These are phyloP conservation scores for Clinocottus analis DNA, from an alignment of 2,113 vertebrate species.

Conservation along the genomic window DNA sequence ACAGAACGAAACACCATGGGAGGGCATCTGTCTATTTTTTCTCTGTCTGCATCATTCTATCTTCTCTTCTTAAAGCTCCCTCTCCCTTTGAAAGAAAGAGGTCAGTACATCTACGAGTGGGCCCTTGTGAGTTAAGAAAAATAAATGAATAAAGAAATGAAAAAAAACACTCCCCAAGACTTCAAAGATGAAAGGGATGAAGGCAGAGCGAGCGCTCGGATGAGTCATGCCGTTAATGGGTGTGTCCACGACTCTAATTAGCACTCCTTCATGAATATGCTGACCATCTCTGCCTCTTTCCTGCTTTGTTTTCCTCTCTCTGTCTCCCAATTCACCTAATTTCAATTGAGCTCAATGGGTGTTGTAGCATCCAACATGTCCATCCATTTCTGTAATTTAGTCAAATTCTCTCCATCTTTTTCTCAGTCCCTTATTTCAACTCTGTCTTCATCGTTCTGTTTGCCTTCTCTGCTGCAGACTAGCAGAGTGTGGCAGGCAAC, in stretches of 20 bases:
- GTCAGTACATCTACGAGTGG: slow-evolving; percentile 63
- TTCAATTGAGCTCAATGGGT: neutral
- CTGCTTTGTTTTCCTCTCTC: neutral
- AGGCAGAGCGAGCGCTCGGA: slow-evolving; percentile 32
- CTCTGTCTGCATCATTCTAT: slow-evolving; percentile 23
- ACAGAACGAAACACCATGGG: slow-evolving; percentile 52
- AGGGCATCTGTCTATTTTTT: slow-evolving; percentile 33
- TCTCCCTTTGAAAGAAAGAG: slow-evolving; percentile 76
- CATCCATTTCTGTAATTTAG: slow-evolving; percentile 1
- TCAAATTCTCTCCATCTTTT: neutral
- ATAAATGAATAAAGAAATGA: slow-evolving; percentile 67
- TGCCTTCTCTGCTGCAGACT: slow-evolving; percentile 20
- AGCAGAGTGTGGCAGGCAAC: slow-evolving; percentile 43
- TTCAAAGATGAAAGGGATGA: slow-evolving; percentile 66
- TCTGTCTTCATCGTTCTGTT: neutral
- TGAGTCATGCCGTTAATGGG: slow-evolving; percentile 64
- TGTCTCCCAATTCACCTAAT: slow-evolving; percentile 9
- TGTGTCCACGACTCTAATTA: slow-evolving; percentile 72
- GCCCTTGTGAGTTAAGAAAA: slow-evolving; percentile 48
- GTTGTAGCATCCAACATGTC: neutral
- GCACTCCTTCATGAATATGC: slow-evolving; percentile 59
- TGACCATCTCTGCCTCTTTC: slow-evolving; percentile 19
- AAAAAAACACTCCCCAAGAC: slow-evolving; percentile 68
- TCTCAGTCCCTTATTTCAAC: neutral
- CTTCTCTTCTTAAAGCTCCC: slow-evolving; percentile 26